Base-by-base conservation (phyloP, 1,140 invertebrate genomes). In the Drosophila tristis region DNA sequence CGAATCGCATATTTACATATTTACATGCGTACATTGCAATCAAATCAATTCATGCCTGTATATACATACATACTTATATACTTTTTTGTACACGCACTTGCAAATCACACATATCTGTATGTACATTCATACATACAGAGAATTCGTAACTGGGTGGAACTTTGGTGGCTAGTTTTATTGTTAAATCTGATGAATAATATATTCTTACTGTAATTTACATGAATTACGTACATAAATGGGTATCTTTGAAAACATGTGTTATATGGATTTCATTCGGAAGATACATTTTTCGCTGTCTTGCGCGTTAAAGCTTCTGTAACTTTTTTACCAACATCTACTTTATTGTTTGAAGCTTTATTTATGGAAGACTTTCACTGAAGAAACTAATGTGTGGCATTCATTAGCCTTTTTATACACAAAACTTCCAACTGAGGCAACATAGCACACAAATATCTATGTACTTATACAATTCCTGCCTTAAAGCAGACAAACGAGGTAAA, bases 401-500 rank as follows among this genome's bases (percentile, higher is more conserved):
- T 43, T 2, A 65, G 61, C 29, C 45, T 58, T 74, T 56, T 54
- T 65, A 51, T 71, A 62, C 58, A 64, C 49, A 78, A 71, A 80
- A 62, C 20, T 64, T 49, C 58, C 76, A 84, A 80, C 77, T 64
- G 56, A 76, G 64, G 59, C 54, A 51, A 47, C 39, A 75, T 76
- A 71, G 66, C 61, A 72, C 63, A 59, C 67, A 84, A 85, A 75
- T 71, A 75, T 70, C 67, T 64, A 39, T 39, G 35, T 39, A 73
- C 61, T 82, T 78, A 85, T 63, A 74, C 74, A 73, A 77, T 68
- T 75, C 62, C 79, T 39, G 66, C 65, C 80, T 77, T 59, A 26
- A 68, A 64, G 74, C 78, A 64, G 65, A 54, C 60, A 77, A 76
- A 51, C 54, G 75, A 74, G 72, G 84, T 86, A 86, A 86, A 86